phyloP scores from a whole-genome alignment of 2,113 vertebrate species.

The Tor tambroides region DNA sequence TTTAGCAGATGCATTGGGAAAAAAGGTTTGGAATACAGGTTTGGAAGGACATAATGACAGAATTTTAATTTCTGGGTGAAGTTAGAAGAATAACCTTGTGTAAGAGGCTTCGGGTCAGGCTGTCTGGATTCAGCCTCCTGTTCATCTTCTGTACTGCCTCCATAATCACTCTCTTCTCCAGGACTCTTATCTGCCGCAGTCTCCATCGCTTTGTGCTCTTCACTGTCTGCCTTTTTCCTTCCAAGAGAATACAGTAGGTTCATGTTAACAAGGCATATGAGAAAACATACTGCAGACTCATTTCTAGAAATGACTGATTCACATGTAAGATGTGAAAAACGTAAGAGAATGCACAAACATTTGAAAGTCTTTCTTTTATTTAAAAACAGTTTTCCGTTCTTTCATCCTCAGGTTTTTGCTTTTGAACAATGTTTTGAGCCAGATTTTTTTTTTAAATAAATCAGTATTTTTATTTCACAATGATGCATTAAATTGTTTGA shows the following conservation, averaged over 20 bases:
- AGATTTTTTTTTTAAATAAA: background rate
- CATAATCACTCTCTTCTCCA: constrained; percentile 67
- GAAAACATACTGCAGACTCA: background rate
- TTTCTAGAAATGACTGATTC: too few relatives aligned
- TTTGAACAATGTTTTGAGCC: background rate
- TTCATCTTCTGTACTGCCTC: constrained; percentile 75
- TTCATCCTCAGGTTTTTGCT: too few relatives aligned
- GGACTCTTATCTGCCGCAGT: background rate
- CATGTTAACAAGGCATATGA: background rate
- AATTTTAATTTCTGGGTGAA: background rate
- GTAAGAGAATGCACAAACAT: background rate
- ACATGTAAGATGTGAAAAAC: too few relatives aligned
- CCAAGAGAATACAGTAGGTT: background rate
- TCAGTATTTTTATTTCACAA: too few relatives aligned
- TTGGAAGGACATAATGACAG: background rate
- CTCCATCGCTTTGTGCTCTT: background rate
- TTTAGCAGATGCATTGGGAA: background rate
- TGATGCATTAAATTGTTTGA: too few relatives aligned
- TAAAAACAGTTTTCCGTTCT: background rate
- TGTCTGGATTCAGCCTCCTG: constrained; percentile 47
- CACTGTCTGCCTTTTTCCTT: background rate
- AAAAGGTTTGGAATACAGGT: background rate
- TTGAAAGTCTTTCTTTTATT: background rate
- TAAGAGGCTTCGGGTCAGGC: background rate
- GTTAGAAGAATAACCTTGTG: constrained; percentile 9